These are phyloP conservation scores for Heliconius cydno DNA, from an alignment of 2,888 invertebrate species.

Conservation along the genomic window DNA sequence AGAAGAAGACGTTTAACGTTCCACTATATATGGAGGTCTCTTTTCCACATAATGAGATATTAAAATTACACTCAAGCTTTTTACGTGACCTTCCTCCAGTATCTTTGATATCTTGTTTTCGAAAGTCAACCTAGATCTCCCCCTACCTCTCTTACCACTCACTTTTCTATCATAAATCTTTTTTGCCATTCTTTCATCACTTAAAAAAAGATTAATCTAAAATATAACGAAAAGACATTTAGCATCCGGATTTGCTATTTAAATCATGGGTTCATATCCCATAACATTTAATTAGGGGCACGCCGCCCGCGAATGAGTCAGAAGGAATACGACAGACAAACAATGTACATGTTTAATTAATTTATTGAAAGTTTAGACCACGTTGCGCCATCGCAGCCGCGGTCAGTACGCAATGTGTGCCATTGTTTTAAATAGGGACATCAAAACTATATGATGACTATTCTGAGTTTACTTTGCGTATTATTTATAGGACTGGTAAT, in stretches of 20 bases:
- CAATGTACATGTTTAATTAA: slow-evolving; percentile 25
- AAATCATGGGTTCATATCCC: not conserved
- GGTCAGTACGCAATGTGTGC: slow-evolving; percentile 16
- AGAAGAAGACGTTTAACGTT: not conserved
- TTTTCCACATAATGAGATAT: not conserved
- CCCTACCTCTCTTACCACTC: too few relatives aligned
- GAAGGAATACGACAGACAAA: slow-evolving; percentile 25
- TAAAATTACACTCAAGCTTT: not conserved
- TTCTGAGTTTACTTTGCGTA: not conserved
- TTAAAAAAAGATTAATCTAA: not conserved
- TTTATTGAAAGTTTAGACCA: slow-evolving; percentile 25
- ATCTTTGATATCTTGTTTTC: too few relatives aligned
- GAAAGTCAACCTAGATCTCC: too few relatives aligned
- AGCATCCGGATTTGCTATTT: slow-evolving; percentile 1
- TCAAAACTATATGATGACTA: not conserved
- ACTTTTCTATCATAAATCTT: too few relatives aligned
- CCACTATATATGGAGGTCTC: not conserved
- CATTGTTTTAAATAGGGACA: slow-evolving; percentile 13
- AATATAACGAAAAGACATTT: not conserved
- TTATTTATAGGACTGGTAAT: not conserved
- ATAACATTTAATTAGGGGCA: slow-evolving; percentile 11
- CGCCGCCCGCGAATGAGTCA: slow-evolving; percentile 8
- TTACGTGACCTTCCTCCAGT: too few relatives aligned
- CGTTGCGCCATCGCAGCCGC: slow-evolving; percentile 20
- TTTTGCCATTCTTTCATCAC: too few relatives aligned